Evolutionary conservation across 1,140 invertebrate species (phyloP).

Genomic region (Drosophila nebulosa): DNA sequence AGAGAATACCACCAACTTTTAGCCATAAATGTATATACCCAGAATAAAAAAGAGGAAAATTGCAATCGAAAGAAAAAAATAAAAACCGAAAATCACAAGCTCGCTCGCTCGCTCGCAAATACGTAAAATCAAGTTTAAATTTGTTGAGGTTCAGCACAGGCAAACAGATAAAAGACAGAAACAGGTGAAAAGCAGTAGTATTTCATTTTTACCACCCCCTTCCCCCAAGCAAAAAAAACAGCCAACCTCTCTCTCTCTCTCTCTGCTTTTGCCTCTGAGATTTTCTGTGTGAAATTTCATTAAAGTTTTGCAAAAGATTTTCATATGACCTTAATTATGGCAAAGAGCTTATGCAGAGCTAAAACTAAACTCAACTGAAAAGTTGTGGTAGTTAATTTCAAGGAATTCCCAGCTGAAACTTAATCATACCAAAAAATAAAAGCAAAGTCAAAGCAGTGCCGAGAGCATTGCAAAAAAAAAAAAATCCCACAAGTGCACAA

Average conservation of each 20-base stretch:
- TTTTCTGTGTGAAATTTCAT: slow-evolving; percentile 23
- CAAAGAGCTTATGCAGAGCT: not conserved
- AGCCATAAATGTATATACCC: slow-evolving; percentile 48
- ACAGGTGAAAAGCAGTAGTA: slow-evolving; percentile 14
- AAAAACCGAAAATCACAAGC: slow-evolving; percentile 3
- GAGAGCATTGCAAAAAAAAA: not conserved
- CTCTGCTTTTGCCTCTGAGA: not conserved
- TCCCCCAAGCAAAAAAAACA: too few relatives aligned
- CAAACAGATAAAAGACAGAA: slow-evolving; percentile 23
- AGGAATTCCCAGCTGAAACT: not conserved
- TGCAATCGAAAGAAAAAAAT: slow-evolving; percentile 1
- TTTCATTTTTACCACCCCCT: not conserved
- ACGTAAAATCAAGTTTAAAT: slow-evolving; percentile 71
- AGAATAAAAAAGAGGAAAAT: not conserved
- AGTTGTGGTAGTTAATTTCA: slow-evolving; percentile 1
- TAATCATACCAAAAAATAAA: not conserved
- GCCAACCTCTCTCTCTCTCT: not conserved
- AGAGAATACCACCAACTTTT: slow-evolving; percentile 4
- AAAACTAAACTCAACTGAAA: not conserved
- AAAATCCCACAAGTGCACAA: not conserved
- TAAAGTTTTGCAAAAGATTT: slow-evolving; percentile 27
- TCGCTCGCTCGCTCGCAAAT: slow-evolving; percentile 47
- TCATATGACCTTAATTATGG: not conserved
- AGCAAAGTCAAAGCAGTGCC: not conserved
- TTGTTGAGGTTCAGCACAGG: slow-evolving; percentile 57